Evolutionary conservation across 2,797 vertebrate species (phyloP).

Genomic region (Leucoraja ocellata): DNA sequence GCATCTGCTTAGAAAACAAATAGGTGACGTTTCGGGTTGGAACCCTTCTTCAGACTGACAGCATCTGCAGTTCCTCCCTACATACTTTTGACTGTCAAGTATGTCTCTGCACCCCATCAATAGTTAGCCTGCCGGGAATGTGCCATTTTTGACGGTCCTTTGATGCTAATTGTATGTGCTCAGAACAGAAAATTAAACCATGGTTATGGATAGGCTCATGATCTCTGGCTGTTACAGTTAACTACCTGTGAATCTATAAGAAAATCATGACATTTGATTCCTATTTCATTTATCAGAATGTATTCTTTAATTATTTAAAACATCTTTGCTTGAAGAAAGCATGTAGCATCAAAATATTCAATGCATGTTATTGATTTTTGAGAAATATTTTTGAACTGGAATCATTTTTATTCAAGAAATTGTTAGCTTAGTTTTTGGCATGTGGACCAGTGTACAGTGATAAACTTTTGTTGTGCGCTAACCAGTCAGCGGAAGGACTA

Average conservation of each 20-base stretch:
- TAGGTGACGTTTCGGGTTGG: too few species aligned
- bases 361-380: neutral
- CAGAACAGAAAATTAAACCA: neutral
- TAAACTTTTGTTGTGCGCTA: too few species aligned
- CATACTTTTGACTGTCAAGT: neutral
- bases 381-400: neutral
- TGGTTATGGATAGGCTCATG: neutral
- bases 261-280: neutral
- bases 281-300: neutral
- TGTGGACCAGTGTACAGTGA: too few species aligned
- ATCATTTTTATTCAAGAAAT: too few species aligned
- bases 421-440: too few species aligned
- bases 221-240: neutral
- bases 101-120: neutral
- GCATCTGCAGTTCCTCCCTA: too few species aligned
- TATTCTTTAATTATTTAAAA: neutral
- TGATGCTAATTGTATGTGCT: neutral
- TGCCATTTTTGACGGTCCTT: neutral
- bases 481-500: too few species aligned
- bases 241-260: neutral
- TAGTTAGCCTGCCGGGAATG: neutral
- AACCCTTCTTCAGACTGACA: too few species aligned
- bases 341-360: neutral
- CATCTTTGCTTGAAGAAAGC: neutral
- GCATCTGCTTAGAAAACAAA: too few species aligned